Conservation (phyloP, 2,797 vertebrate species). For the Graptemys geographica region DNA sequence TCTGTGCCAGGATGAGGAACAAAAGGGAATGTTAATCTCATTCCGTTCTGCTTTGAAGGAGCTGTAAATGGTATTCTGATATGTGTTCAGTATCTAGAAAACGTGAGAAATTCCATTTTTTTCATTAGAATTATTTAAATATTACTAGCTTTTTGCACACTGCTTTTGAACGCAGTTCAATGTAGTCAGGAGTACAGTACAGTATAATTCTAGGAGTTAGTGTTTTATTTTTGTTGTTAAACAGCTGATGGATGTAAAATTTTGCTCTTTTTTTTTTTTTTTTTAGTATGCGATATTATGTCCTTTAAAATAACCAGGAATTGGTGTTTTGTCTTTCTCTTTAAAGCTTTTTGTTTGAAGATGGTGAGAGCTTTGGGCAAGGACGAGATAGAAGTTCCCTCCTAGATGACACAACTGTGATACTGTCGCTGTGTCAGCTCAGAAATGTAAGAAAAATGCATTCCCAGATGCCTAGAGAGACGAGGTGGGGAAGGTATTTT, state of each 20-base stretch:
- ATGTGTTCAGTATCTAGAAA: neutral
- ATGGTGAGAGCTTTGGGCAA: conserved; percentile 96
- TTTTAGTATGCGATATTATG: neutral
- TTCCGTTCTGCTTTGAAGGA: neutral
- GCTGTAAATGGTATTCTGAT: neutral
- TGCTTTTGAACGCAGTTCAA: conserved; percentile 18
- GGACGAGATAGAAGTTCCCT: conserved; percentile 94
- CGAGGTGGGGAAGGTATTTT: neutral
- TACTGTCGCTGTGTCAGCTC: conserved; percentile 94
- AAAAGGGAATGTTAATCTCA: conserved; percentile 23
- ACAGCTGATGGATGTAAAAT: conserved; percentile 22
- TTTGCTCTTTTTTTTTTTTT: neutral
- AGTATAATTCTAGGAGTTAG: neutral
- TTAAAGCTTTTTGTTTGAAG: conserved; percentile 93
- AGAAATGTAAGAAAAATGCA: conserved; percentile 87
- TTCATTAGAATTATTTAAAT: neutral
- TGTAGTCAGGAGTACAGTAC: neutral
- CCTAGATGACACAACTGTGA: conserved; percentile 96
- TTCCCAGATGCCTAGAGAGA: neutral
- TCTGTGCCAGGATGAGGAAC: neutral
- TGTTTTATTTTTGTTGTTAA: conserved; percentile 33
- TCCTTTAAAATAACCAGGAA: conserved; percentile 1
- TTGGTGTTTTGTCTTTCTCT: neutral
- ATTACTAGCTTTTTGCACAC: neutral
- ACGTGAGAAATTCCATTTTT: neutral